phyloP scores from a whole-genome alignment of 2,113 vertebrate species.

The Mormoops blainvillei region DNA sequence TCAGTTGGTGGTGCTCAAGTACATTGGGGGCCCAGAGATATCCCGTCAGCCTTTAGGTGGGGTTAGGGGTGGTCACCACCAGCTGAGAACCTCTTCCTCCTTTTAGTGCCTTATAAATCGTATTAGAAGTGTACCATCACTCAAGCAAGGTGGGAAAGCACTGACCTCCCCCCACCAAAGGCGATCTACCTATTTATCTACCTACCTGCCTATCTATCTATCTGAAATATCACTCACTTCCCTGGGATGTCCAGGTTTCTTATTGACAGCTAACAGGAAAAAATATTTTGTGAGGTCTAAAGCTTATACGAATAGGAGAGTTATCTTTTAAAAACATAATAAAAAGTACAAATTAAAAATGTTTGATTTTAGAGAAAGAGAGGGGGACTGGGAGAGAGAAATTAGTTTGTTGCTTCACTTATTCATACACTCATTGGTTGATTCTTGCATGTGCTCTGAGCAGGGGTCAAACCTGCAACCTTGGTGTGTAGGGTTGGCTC shows the following conservation, averaged over 20 bases:
- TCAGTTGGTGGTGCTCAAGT: not conserved
- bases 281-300: not conserved
- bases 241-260: not conserved
- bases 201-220: not conserved
- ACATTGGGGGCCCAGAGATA: too few species aligned
- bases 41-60: rapidly evolving
- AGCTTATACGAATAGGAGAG: not conserved
- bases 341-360: too few species aligned
- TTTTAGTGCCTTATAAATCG: not conserved
- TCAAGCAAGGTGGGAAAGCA: not conserved
- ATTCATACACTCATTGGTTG: too few species aligned
- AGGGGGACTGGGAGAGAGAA: too few species aligned
- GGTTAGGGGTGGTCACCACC: too few species aligned
- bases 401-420: too few species aligned
- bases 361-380: too few species aligned
- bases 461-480: too few species aligned
- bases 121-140: not conserved
- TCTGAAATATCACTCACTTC: not conserved
- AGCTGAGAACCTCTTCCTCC: not conserved
- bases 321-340: not conserved
- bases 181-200: not conserved
- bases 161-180: rapidly evolving
- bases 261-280: not conserved
- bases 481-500: too few species aligned
- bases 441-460: too few species aligned